These are phyloP conservation scores for Zoanthus sociatus DNA, from an alignment of 92 coral and sea anemone species.

Conservation along the genomic window DNA sequence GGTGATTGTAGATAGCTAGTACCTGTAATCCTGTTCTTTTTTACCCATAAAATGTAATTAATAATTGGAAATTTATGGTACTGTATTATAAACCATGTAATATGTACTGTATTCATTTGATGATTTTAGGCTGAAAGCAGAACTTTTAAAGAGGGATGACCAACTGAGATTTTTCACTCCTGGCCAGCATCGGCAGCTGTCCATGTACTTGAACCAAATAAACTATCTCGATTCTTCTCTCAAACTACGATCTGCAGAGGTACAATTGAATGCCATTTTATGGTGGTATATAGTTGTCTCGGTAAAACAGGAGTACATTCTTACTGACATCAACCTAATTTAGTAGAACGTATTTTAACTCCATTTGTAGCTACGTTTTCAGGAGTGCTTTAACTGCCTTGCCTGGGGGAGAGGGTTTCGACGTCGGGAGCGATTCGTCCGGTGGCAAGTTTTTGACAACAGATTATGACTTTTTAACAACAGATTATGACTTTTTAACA, in stretches of 20 bases:
- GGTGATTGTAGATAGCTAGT: no score
- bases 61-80: no score
- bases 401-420: no score
- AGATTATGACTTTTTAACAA: no score
- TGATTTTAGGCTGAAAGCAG: slow-evolving; percentile 60
- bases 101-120: background rate
- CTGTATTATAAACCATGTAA: no score
- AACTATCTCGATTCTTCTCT: slow-evolving; percentile 25
- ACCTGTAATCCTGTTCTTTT: no score
- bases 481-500: no score
- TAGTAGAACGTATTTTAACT: background rate
- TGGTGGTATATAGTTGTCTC: background rate
- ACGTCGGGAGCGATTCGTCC: no score
- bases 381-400: no score
- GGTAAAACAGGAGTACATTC: background rate
- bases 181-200: slow-evolving; percentile 84
- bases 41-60: no score
- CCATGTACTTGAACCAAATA: slow-evolving; percentile 66
- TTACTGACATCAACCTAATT: background rate
- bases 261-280: background rate
- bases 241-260: background rate
- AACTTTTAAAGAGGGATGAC: slow-evolving; percentile 63
- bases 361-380: no score
- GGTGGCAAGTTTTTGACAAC: no score
- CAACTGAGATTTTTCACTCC: slow-evolving; percentile 70